Conservation (phyloP, 2,797 vertebrate species). For the Crenuchus spilurus region DNA sequence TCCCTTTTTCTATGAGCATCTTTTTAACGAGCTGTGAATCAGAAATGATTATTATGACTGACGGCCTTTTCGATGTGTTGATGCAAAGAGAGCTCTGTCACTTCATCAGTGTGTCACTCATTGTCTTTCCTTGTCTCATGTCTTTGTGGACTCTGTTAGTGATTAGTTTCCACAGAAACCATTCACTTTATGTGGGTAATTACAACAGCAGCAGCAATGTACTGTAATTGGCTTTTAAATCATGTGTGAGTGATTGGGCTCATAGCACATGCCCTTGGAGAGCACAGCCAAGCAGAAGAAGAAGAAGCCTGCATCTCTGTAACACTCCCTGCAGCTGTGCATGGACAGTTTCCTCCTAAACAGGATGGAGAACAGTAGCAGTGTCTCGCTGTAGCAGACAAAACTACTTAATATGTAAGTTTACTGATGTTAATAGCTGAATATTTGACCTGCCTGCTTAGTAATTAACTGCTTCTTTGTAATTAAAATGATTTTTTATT, state of each 20-base stretch:
- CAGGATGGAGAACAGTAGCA: neutral
- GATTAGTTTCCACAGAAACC: conserved; percentile 53
- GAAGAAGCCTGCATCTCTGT: neutral
- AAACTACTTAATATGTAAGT: too few species aligned
- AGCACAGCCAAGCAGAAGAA: conserved; percentile 34
- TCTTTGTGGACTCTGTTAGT: conserved; percentile 32
- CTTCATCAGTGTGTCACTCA: neutral
- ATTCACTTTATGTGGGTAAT: conserved; percentile 45
- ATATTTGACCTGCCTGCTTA: too few species aligned
- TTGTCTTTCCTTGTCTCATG: neutral
- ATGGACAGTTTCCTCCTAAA: neutral
- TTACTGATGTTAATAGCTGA: too few species aligned
- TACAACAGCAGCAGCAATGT: conserved; percentile 46
- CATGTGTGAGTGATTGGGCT: conserved; percentile 47
- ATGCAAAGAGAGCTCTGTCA: neutral
- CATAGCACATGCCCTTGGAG: conserved; percentile 41
- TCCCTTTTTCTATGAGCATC: too few species aligned
- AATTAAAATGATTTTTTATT: too few species aligned
- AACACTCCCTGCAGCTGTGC: neutral
- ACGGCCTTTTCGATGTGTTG: too few species aligned
- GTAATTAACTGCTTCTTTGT: too few species aligned
- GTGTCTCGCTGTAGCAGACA: neutral
- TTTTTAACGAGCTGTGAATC: too few species aligned
- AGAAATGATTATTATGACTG: too few species aligned
- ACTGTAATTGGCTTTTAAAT: conserved; percentile 59